Evolutionary conservation across 2,797 vertebrate species (phyloP), one percentile per base, ranked within the genome.

Genomic region (Picus viridis): DNA sequence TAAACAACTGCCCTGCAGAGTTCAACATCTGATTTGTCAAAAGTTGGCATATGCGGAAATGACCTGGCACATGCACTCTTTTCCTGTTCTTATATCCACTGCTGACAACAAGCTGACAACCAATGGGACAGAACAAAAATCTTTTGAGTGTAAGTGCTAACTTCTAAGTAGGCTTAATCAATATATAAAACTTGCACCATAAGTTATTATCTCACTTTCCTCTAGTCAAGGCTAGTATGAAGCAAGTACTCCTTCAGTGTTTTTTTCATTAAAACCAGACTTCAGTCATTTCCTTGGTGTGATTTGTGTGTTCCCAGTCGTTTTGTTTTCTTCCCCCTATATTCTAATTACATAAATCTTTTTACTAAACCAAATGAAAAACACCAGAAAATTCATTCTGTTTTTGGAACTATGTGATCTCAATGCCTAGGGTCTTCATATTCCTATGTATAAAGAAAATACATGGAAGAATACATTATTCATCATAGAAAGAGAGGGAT

Each of bases 221-320:
- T 86, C 34, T 59, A 84, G 75, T 20, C 54, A 71, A 84, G 30
- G 24, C 7, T 32, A 62, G n/a, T 26, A 76, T 30, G 20, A 81
- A 78, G 23, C 15, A 2, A 72, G 23, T 36, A 63, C 16, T 83
- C 20, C 56, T 92, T 88, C 36, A 61, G 24, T 13, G 51, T 1
- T 74, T 79, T 56, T 87, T 53, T 63, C 29, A 82, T 27, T 69
- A 82, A 71, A 87, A 32, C 13, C 12, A 67, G 17, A 51, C 30
- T 65, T 85, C 7, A 27, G 1, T 39, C 0, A 73, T 41, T 71
- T 83, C 26, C 34, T 29, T 68, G 16, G 8, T 62, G 16, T 18
- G 83, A 49, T 70, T 43, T 47, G 51, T 1, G 3, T 4, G 4
- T 7, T 5, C 12, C 1, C 3, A 19, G 2, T 54, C 2, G 9